Base-by-base conservation (phyloP, 2,113 vertebrate species). In the Prochilodus magdalenae region DNA sequence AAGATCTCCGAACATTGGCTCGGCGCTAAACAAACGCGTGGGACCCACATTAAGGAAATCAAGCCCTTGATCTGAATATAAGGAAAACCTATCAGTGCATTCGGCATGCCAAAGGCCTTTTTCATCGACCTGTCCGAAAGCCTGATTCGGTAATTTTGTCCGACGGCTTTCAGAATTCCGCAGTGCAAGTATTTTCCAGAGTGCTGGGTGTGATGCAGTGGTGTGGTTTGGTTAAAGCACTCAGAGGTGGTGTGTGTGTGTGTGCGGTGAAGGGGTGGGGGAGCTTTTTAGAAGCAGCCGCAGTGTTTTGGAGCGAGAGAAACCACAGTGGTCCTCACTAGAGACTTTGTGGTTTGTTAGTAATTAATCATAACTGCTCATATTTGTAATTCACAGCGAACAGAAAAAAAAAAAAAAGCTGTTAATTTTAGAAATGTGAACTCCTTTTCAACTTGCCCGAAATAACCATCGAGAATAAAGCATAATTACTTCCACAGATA, bases 311-410 rank as follows among this genome's bases (percentile, higher is more conserved):
- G 75, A 72, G 75, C 14, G 29, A 44, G n/a, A 74, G 62, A 80
- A 84, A 80, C 73, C 73, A 71, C 83, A 75, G 47, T 30, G 57
- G 77, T 53, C 65, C 67, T 75, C 73, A 80, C 73, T 51, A 65
- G 83, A 84, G 72, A 76, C 78, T 80, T 57, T 75, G 72, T 79
- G 77, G 77, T 69, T 71, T 80, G 72, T 84, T 75, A 55, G 83
- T 80, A 80, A 84, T 84, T 84, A 84, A 84, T 84, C 83, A 84
- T 80, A 80, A 75, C 63, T 40, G n/a, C 77, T 84, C 77, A 76
- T 80, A 80, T 84, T 80, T 84, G 65, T 66, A 69, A 82, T 75
- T 60, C n/a, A 40, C 15, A 26, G 13, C 30, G 33, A 59, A 67
- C 65, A 65, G 44, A 36, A 36, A 67, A 36, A 36, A 30, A 20